A percentile compares a stretch with the other conserved stretches of the same genome.
Conservation (phyloP, 2,113 vertebrate genomes). For the Rhinichthys klamathensis region DNA sequence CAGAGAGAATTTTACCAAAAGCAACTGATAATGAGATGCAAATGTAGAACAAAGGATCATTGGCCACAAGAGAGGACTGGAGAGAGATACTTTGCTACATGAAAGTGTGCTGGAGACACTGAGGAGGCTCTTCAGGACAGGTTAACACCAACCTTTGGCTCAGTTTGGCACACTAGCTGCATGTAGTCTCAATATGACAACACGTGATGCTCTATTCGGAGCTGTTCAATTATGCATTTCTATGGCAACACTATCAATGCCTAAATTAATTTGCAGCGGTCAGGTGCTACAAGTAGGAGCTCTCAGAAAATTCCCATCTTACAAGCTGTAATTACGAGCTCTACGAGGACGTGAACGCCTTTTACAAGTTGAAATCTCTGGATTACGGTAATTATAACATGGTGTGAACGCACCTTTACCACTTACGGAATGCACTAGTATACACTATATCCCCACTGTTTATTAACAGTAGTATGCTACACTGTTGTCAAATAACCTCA, state of each 20-base stretch:
- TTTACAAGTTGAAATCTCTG: no score
- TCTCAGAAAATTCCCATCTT: no score
- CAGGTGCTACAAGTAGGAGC: no score
- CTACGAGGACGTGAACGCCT: no score
- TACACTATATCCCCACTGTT: background rate
- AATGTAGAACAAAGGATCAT: constrained; percentile 40
- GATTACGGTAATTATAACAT: no score
- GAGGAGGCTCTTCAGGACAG: background rate
- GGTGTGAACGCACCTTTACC: background rate
- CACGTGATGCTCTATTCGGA: no score
- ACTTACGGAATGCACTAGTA: background rate
- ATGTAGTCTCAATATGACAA: no score
- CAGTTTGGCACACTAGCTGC: background rate
- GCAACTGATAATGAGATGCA: constrained; percentile 45
- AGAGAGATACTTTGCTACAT: background rate
- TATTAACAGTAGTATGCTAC: no score
- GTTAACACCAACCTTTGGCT: background rate
- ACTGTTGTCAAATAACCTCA: background rate
- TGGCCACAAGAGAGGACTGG: background rate
- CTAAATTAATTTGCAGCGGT: no score
- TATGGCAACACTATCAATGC: no score
- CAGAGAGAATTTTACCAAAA: constrained; percentile 33
- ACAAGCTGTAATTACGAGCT: no score
- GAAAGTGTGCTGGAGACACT: constrained; percentile 6
- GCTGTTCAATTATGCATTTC: no score